phyloP scores from a whole-genome alignment of 2,888 invertebrate genomes.

The Drosophila melanosoma region DNA sequence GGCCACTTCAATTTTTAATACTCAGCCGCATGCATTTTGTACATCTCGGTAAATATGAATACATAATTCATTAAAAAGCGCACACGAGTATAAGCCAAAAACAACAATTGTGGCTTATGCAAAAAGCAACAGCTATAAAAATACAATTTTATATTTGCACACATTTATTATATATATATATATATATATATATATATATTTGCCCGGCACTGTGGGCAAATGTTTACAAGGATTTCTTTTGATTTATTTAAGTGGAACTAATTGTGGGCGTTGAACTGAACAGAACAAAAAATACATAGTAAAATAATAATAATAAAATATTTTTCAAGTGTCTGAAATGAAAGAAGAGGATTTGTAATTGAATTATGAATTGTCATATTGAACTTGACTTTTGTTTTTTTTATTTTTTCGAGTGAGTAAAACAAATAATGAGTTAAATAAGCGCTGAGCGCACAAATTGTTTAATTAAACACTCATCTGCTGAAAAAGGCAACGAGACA shows the following conservation, averaged over 20 bases:
- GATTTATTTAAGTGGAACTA: conserved; percentile 81
- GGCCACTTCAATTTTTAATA: conserved; percentile 34
- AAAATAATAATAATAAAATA: conserved; percentile 31
- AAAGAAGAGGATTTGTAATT: conserved; percentile 20
- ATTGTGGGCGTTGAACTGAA: conserved; percentile 79
- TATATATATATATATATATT: conserved; percentile 5
- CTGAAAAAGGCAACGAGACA: background rate
- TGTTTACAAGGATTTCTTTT: conserved; percentile 74
- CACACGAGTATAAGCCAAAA: conserved; percentile 50
- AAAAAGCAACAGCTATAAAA: conserved; percentile 39
- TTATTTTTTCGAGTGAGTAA: conserved; percentile 16
- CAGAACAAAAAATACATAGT: conserved; percentile 21
- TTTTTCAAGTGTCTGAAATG: conserved; percentile 23
- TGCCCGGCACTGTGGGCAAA: conserved; percentile 45
- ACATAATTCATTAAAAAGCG: conserved; percentile 61
- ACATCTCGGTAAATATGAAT: conserved; percentile 58
- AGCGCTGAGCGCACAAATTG: conserved; percentile 54
- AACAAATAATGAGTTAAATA: conserved; percentile 34
- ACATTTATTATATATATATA: conserved; percentile 10
- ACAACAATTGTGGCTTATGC: conserved; percentile 63
- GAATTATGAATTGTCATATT: conserved; percentile 47
- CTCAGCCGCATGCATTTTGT: conserved; percentile 40
- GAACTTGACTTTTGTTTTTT: conserved; percentile 22
- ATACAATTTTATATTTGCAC: conserved; percentile 34
- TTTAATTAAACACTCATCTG: conserved; percentile 69